Conservation (phyloP, 2,888 invertebrate genomes). For the Alentia gelatinosa region DNA sequence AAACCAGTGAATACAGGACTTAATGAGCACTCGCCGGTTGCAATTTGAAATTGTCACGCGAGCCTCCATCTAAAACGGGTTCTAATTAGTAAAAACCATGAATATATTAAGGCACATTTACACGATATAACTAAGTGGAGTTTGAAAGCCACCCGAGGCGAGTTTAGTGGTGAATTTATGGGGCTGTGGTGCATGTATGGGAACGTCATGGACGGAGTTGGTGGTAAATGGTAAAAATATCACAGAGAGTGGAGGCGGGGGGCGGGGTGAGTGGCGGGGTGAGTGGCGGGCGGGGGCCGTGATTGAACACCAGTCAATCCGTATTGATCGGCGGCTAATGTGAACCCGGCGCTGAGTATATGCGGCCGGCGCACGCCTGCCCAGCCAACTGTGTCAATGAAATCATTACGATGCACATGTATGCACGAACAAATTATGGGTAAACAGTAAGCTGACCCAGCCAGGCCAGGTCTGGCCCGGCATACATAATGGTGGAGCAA, state of each 20-base stretch:
- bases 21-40: too few species aligned
- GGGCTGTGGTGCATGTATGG: too few species aligned
- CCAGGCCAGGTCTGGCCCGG: background rate
- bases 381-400: constrained; percentile 50
- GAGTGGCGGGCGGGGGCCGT: background rate
- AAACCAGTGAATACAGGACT: too few species aligned
- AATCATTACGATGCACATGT: constrained; percentile 51
- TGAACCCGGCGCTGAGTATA: background rate
- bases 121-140: too few species aligned
- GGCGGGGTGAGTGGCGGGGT: background rate
- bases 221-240: background rate
- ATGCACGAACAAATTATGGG: constrained; percentile 41
- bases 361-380: background rate
- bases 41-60: too few species aligned
- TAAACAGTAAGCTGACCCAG: background rate
- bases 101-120: too few species aligned
- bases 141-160: too few species aligned
- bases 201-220: background rate
- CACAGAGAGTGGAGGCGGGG: background rate
- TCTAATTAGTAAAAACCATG: too few species aligned
- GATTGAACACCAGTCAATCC: background rate
- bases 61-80: too few species aligned
- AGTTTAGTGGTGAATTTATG: too few species aligned
- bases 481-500: background rate
- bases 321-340: constrained; percentile 14